Evolutionary conservation across 2,888 invertebrate species (phyloP).

Genomic region (Drosophila rellima): DNA sequence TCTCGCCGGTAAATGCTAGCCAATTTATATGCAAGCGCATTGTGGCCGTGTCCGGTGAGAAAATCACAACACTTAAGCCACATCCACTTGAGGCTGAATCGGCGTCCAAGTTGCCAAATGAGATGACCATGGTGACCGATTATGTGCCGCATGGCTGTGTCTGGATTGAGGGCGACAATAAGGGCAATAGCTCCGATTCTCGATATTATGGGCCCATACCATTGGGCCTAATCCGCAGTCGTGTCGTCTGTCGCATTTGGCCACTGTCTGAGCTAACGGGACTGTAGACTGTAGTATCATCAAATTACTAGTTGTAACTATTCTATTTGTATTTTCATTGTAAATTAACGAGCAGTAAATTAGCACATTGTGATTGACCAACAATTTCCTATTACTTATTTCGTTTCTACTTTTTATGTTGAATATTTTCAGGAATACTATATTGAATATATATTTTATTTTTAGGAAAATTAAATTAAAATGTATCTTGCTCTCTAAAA

Average conservation of each 20-base stretch:
- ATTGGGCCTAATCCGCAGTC: slow-evolving; percentile 92
- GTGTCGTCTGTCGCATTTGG: slow-evolving; percentile 93
- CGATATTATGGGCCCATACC: slow-evolving; percentile 95
- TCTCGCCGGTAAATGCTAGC: slow-evolving; percentile 92
- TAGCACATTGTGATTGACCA: slow-evolving; percentile 14
- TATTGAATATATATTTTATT: no score
- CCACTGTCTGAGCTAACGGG: slow-evolving; percentile 86
- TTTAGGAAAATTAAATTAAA: no score
- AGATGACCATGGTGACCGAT: slow-evolving; percentile 72
- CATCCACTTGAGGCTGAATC: slow-evolving; percentile 51
- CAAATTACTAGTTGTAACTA: slow-evolving; percentile 32
- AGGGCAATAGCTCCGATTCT: slow-evolving; percentile 93
- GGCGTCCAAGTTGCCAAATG: slow-evolving; percentile 8
- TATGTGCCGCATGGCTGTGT: slow-evolving; percentile 93
- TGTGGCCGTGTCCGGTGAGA: slow-evolving; percentile 91
- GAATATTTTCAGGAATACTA: no score
- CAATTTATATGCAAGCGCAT: slow-evolving; percentile 95
- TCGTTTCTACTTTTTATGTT: no score
- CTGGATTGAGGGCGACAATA: slow-evolving; percentile 97
- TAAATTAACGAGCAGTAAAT: slow-evolving; percentile 36
- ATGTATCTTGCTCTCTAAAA: no score
- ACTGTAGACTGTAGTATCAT: slow-evolving; percentile 29
- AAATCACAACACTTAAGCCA: slow-evolving; percentile 67
- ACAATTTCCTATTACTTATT: background rate
- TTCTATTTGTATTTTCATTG: slow-evolving; percentile 20